Base-by-base conservation (phyloP, 1,140 invertebrate species). In the Drosophila kanapiae region DNA sequence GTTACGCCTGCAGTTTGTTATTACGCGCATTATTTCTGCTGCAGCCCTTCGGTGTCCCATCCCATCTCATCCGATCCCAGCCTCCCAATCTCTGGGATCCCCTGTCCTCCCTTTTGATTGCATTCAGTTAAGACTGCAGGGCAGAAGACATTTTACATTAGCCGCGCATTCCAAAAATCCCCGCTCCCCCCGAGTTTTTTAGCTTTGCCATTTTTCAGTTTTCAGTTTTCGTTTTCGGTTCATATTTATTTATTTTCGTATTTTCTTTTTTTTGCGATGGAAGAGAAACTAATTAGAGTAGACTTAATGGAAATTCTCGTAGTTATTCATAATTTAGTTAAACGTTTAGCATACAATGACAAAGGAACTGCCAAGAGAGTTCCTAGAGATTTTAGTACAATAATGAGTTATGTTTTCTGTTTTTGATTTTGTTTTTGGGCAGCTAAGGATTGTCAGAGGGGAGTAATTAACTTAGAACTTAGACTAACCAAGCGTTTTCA, bases 1-100 rank as follows among this genome's bases (percentile, higher is more conserved):
- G 86, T 85, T 91, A 90, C 85, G 85, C 85, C 85, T 91, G 86
- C 85, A 91, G 82, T 90, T 90, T 91, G 86, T 90, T 90, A 90
- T 90, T 90, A 91, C 75, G 78, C 85, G 82, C 85, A 91, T 91
- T 90, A 91, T 85, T 88, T 80, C 75, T 74, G 79, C 83, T 31
- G 48, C 67, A 82, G 74, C 83, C 83, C 83, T 87, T 86, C 75
- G 38, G 60, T 56, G 63, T 70, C 62, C 45, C 67, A 65, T 45
- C 47, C 42, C 58, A 49, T 47, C 57, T 14, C 53, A 57, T 38
- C 35, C 18, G 33, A 57, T 64, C 38, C 51, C 51, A 43, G 53
- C 62, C 62, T 27, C 62, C 62, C 51, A 64, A 40, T 62, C 64
- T 62, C 23, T 31, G 42, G 35, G 43, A 40, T 53, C 29, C 40